Evolutionary conservation across 2,888 invertebrate species (phyloP), one percentile per base, ranked within the genome.

Genomic region (Cerceris rybyensis): DNA sequence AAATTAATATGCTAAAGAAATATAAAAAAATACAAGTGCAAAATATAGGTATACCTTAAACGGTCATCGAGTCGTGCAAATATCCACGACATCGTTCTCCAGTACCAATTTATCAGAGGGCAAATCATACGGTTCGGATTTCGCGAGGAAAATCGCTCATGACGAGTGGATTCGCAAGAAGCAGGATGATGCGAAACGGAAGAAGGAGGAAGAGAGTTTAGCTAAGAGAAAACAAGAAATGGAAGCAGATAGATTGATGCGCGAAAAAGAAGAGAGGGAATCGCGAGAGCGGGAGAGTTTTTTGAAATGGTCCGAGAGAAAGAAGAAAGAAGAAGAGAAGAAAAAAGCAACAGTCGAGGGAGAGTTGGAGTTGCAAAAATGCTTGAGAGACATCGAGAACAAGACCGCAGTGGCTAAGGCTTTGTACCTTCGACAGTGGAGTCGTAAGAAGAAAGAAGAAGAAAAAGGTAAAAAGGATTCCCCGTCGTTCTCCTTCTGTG

Each of bases 131-230:
- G 86, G 86, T 4, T 7, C 57, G 0, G 80, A 76, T 0, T 57
- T 81, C 0, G 66, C 91, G 0, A 85, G 91, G 6, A 92, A 92
- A 0, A 91, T 93, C 0, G 86, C 92, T 4, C 93, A 94, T 85
- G 93, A 94, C 81, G 93, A 94, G 46, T 95, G 95, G 95, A 85
- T 95, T 65, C 93, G 93, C 70, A 91, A 92, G 11, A 94, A 94
- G 83, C 92, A 93, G 14, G 70, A 74, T 14, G 80, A 76, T n/a
- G 82, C 90, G 9, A 87, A 88, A 39, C 88, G 88, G 13, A 85
- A 89, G 41, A 87, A 88, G 9, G 91, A 92, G 61, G 88, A 88
- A 16, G 88, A 91, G 59, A 89, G 92, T n/a, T 70, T 63, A 8
- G 67, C 71, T 1, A 86, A 89, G 54, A 60, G 58, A 4, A 81